These are phyloP conservation scores for Drosophila anomalipes DNA, from an alignment of 2,888 invertebrate genomes.

Conservation along the genomic window DNA sequence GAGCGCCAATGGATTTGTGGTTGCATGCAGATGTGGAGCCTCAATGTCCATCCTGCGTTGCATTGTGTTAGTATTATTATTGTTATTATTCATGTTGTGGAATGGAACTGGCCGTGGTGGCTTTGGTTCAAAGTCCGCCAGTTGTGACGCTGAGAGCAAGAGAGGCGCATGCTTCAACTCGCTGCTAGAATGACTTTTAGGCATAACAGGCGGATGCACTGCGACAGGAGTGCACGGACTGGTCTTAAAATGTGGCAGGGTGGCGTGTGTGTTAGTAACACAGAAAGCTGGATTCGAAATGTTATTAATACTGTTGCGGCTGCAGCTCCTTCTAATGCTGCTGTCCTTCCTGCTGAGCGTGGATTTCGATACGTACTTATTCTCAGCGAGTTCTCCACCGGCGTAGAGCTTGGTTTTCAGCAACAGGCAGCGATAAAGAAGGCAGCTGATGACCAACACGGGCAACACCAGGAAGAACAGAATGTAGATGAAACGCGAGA, in stretches of 20 bases:
- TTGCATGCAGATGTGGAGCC: constrained; percentile 86
- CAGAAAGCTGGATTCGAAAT: constrained; percentile 55
- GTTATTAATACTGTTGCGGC: constrained; percentile 72
- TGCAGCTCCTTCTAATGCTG: constrained; percentile 73
- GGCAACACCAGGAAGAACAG: constrained; percentile 95
- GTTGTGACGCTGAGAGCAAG: constrained; percentile 42
- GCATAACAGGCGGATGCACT: constrained; percentile 67
- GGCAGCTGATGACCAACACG: constrained; percentile 88
- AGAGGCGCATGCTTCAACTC: constrained; percentile 52
- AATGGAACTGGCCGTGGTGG: constrained; percentile 33
- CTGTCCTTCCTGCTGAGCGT: constrained; percentile 59
- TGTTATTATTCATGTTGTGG: constrained; percentile 29
- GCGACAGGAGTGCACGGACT: constrained; percentile 43
- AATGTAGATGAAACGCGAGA: constrained; percentile 93
- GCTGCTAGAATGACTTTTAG: constrained; percentile 72
- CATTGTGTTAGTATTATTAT: constrained; percentile 64
- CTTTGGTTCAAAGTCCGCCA: constrained; percentile 16
- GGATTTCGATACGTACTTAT: constrained; percentile 85
- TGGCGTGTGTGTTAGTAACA: constrained; percentile 67
- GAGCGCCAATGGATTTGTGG: constrained; percentile 87
- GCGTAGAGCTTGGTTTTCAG: constrained; percentile 86
- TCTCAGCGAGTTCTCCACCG: constrained; percentile 86
- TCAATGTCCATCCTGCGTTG: constrained; percentile 86
- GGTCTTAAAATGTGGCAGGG: constrained; percentile 58
- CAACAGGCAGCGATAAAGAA: constrained; percentile 93